These are phyloP conservation scores for Maccullochella peelii DNA, from an alignment of 2,113 vertebrate genomes.

Conservation along the genomic window DNA sequence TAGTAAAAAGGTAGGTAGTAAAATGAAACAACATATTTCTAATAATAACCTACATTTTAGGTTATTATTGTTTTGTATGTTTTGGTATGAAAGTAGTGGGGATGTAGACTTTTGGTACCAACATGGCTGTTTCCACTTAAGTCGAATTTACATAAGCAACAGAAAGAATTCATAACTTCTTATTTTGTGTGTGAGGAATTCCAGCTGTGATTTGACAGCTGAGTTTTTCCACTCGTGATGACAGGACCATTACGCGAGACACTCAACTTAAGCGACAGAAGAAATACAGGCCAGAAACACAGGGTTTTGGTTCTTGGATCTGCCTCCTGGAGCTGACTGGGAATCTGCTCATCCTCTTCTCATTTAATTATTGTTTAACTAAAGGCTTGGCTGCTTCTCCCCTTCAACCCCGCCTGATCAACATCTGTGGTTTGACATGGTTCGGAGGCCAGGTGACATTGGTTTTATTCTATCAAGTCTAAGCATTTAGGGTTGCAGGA, in stretches of 20 bases:
- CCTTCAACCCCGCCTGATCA: not conserved
- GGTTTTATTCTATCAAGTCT: not conserved
- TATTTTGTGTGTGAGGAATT: not conserved
- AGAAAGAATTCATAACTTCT: not conserved
- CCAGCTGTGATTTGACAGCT: slow-evolving; percentile 12
- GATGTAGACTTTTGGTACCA: not conserved
- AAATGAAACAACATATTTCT: not conserved
- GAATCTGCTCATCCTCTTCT: slow-evolving; percentile 1
- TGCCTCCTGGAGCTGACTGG: not conserved
- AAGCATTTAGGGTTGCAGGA: not conserved
- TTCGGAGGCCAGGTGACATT: slow-evolving; percentile 16
- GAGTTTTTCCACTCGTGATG: not conserved
- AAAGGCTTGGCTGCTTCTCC: not conserved
- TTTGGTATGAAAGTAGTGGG: slow-evolving; percentile 11
- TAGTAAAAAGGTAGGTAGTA: not conserved
- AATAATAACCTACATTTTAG: not conserved
- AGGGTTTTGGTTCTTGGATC: not conserved
- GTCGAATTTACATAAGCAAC: slow-evolving; percentile 16
- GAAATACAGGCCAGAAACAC: not conserved
- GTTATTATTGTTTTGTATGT: not conserved
- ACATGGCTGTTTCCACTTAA: not conserved
- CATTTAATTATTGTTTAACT: not conserved
- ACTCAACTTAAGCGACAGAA: not conserved
- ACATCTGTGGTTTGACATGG: slow-evolving; percentile 1
- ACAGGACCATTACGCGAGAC: not conserved